Evolutionary conservation across 2,888 invertebrate genomes (phyloP).

Genomic region (Amiota mariae): DNA sequence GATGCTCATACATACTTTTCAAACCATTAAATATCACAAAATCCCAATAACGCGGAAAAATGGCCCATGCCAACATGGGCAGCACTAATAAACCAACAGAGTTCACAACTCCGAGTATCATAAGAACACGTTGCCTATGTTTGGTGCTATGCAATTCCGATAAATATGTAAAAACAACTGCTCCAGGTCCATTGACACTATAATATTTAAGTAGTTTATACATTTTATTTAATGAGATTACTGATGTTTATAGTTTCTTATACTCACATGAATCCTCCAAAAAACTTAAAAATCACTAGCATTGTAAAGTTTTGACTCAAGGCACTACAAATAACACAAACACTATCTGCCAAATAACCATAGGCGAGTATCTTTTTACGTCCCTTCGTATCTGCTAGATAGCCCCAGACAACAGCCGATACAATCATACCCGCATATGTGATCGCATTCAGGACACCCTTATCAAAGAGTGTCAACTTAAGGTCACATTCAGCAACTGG

Average conservation of each 20-base stretch:
- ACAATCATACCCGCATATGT: slow-evolving; percentile 87
- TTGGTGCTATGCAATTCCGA: slow-evolving; percentile 83
- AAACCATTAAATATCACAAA: slow-evolving; percentile 73
- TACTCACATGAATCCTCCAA: slow-evolving; percentile 84
- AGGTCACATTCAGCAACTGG: slow-evolving; percentile 85
- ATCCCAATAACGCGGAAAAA: slow-evolving; percentile 80
- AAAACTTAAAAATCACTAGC: slow-evolving; percentile 81
- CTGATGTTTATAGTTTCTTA: background rate
- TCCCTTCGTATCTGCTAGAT: slow-evolving; percentile 83
- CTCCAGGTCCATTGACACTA: slow-evolving; percentile 83
- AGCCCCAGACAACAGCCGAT: slow-evolving; percentile 85
- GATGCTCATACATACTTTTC: slow-evolving; percentile 61
- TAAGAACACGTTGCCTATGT: slow-evolving; percentile 79
- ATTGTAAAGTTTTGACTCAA: slow-evolving; percentile 80
- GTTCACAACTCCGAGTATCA: slow-evolving; percentile 80
- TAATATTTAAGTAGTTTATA: background rate
- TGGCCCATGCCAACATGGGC: slow-evolving; percentile 83
- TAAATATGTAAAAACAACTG: slow-evolving; percentile 82
- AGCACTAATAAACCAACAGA: slow-evolving; percentile 79
- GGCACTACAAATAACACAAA: slow-evolving; percentile 79
- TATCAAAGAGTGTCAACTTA: slow-evolving; percentile 79
- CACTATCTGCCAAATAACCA: slow-evolving; percentile 79
- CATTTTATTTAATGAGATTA: background rate
- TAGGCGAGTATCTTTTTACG: slow-evolving; percentile 79
- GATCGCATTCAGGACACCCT: slow-evolving; percentile 82